Percentiles rank a stretch among this genome's conserved stretches.
Evolutionary conservation across 2,797 vertebrate species (phyloP).

Genomic region (Phataginus tricuspis): DNA sequence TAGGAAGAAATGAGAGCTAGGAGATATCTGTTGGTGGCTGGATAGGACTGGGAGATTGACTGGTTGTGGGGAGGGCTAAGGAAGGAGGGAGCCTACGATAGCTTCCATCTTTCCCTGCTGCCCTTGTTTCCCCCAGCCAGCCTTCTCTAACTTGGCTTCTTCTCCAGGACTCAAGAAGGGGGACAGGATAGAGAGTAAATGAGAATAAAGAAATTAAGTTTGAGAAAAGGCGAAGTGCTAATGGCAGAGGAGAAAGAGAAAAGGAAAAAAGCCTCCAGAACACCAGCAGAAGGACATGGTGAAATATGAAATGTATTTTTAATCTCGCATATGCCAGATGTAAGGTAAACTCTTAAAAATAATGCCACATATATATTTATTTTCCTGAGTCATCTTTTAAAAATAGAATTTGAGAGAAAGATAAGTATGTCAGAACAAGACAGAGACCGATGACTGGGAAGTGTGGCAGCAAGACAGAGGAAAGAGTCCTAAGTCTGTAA

Average conservation of each 20-base stretch:
- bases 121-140: neutral
- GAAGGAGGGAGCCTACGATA: neutral
- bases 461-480: neutral
- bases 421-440: neutral
- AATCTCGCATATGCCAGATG: neutral
- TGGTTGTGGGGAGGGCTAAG: neutral
- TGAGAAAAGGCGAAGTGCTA: neutral
- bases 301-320: neutral
- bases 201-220: neutral
- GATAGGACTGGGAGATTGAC: neutral
- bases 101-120: neutral
- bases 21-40: neutral
- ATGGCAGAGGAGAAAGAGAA: neutral
- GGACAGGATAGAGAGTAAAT: neutral
- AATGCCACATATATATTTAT: neutral
- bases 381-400: neutral
- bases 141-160: neutral
- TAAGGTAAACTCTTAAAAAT: slow-evolving; percentile 15
- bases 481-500: neutral
- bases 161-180: neutral
- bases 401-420: neutral
- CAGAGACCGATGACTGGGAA: neutral
- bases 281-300: neutral
- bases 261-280: neutral
- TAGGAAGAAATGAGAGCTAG: neutral